These are phyloP conservation scores for Empidonax traillii DNA, from an alignment of 2,113 vertebrate genomes.

Conservation along the genomic window DNA sequence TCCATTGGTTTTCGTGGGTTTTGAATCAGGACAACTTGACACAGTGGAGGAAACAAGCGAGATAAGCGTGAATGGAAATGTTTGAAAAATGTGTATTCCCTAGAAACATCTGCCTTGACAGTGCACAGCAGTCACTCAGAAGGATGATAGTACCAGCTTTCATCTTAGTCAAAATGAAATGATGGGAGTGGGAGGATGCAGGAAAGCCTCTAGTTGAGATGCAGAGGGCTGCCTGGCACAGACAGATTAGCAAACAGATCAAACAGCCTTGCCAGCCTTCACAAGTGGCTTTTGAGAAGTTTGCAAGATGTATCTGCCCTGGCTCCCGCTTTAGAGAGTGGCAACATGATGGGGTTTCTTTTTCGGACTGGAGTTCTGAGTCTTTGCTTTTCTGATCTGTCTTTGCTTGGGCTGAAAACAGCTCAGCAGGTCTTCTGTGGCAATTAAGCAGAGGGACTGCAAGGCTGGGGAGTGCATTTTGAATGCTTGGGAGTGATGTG, in stretches of 20 bases:
- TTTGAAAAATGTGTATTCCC: not conserved
- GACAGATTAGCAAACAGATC: not conserved
- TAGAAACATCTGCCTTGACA: not conserved
- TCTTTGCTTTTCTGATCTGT: not conserved
- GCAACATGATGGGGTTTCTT: not conserved
- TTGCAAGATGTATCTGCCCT: not conserved
- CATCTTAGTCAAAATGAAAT: not conserved
- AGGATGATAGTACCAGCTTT: not conserved
- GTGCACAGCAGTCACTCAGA: not conserved
- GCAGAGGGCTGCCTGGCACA: not conserved
- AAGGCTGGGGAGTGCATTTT: not conserved
- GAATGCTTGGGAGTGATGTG: not conserved
- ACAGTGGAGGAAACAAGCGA: not conserved
- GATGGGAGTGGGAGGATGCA: not conserved
- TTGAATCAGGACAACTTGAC: not conserved
- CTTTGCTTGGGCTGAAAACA: constrained; percentile 8
- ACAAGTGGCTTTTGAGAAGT: not conserved
- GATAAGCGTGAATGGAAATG: not conserved
- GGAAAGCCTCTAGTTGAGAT: not conserved
- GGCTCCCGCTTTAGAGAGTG: not conserved
- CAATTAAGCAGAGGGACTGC: not conserved
- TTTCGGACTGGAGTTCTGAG: not conserved
- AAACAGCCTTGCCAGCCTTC: not conserved
- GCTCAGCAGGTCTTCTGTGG: not conserved
- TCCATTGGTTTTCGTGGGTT: not conserved